A percentile compares a stretch with the other conserved stretches of the same genome.
Conservation (phyloP, 2,888 invertebrate species). For the Fragum fragum region DNA sequence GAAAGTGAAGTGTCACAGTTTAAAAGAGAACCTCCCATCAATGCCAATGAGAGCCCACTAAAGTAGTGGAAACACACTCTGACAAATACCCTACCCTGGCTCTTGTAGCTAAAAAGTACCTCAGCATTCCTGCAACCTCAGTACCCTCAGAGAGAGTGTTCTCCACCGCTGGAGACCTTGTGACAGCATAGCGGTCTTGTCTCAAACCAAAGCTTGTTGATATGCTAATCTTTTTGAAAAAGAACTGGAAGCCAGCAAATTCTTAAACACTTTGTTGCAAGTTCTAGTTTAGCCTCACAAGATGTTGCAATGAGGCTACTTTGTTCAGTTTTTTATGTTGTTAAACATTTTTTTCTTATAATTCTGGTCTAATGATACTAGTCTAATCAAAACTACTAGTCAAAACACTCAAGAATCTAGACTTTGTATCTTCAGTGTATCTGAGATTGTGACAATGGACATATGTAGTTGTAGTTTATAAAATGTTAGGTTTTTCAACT, state of each 20-base stretch:
- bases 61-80: constrained; percentile 18
- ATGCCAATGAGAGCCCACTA: constrained; percentile 13
- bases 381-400: no score
- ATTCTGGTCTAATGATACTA: no score
- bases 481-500: no score
- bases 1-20: constrained; percentile 15
- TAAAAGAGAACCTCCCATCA: constrained; percentile 11
- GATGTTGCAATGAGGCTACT: no score
- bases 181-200: constrained; percentile 26
- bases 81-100: constrained; percentile 18
- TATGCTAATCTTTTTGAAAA: constrained; percentile 31
- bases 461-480: no score
- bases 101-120: constrained; percentile 25
- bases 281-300: no score
- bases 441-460: no score
- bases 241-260: constrained; percentile 22
- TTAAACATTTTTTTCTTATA: no score
- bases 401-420: no score
- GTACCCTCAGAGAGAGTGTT: constrained; percentile 33
- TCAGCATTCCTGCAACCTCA: constrained; percentile 27
- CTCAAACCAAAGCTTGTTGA: constrained; percentile 32
- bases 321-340: no score
- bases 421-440: no score
- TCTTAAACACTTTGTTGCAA: no score
- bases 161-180: constrained; percentile 33